These are phyloP conservation scores for Chamaea fasciata DNA, from an alignment of 2,113 vertebrate species.

Conservation along the genomic window DNA sequence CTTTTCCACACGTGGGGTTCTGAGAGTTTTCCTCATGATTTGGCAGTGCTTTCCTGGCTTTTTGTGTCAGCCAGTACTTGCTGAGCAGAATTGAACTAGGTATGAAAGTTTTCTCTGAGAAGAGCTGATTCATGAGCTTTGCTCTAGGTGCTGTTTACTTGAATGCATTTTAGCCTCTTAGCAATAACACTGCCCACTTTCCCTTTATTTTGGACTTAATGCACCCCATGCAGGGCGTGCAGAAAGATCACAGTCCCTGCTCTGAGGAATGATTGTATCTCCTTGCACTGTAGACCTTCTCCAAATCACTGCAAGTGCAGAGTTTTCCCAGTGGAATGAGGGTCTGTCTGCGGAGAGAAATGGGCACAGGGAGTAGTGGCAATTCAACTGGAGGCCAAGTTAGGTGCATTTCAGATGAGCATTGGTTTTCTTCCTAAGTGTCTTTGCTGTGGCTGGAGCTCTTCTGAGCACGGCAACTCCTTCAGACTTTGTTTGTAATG, in stretches of 20 bases:
- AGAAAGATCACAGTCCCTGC: background rate
- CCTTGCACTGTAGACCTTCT: background rate
- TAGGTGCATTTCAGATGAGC: background rate
- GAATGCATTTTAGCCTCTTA: background rate
- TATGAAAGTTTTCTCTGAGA: background rate
- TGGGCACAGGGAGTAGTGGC: background rate
- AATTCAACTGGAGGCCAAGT: background rate
- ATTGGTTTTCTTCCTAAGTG: background rate
- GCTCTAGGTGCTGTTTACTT: background rate
- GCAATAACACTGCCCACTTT: background rate
- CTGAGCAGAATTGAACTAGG: background rate
- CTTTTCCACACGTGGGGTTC: background rate
- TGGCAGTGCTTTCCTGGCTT: background rate
- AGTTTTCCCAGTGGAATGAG: background rate
- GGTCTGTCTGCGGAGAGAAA: background rate
- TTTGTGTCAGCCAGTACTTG: background rate
- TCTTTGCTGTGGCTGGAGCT: background rate
- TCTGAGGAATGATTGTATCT: background rate
- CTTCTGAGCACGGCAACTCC: background rate
- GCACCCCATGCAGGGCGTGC: background rate
- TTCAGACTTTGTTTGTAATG: background rate
- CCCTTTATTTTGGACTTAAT: background rate
- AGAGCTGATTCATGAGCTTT: background rate
- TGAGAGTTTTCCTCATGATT: background rate
- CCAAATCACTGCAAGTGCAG: background rate